Base-by-base conservation (phyloP, 2,113 vertebrate genomes). In the Coryphaenoides rupestris region DNA sequence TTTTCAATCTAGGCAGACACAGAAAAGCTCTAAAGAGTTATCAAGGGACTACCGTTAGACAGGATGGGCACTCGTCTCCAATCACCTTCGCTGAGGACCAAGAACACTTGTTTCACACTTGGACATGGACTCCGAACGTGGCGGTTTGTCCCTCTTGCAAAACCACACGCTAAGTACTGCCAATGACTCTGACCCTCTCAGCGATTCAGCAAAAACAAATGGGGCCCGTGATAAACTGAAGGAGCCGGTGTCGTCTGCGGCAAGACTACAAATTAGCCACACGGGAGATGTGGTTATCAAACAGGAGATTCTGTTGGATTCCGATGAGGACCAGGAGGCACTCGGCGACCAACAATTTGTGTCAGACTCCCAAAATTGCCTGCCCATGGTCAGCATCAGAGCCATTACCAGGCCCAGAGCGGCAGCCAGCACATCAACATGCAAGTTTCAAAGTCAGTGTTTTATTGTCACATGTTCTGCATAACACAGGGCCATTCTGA, bases 251-350 rank as follows among this genome's bases (percentile, higher is more conserved):
- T 65, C 12, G 61, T 66, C 71, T 1, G 17, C 58, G 47, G 46
- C 55, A 40, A 81, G 63, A 45, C 66, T 61, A 45, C 77, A 64
- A 52, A 63, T 54, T 47, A 67, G 55, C 1, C 56, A 68, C 6
- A 10, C 53, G 2, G 69, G 66, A 21, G 70, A 63, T 4, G 73
- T 84, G 33, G 55, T 73, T 2, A 61, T 91, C 53, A 92, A 92
- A 68, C 81, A 89, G 74, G 89, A 90, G 52, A 76, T 86, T 9
- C 54, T 83, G 6, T 61, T 75, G 1, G 80, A 83, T 46, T 79
- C 77, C 60, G 81, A 75, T 2, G 69, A 63, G 12, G 75, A 68
- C 56, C 77, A 74, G 33, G 82, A 84, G 22, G 40, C 85, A 53
- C 52, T 72, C 0, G 69, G 66, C 0, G 85, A 79, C 54, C 81